Evolutionary conservation across 1,140 invertebrate species (phyloP).

Genomic region (Drosophila virilis): DNA sequence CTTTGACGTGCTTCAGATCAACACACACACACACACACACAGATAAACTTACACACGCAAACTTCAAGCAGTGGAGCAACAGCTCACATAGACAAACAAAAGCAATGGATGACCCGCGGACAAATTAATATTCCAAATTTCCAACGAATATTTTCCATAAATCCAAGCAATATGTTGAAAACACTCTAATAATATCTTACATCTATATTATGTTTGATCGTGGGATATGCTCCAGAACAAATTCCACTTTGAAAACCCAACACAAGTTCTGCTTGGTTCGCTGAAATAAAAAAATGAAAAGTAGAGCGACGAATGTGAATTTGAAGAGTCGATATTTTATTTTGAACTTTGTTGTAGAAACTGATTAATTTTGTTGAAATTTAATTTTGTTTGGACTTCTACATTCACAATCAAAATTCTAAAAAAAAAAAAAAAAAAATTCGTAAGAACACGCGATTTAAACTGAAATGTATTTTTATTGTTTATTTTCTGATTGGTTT

Average conservation of each 20-base stretch:
- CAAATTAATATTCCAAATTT: slow-evolving; percentile 60
- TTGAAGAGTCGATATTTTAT: slow-evolving; percentile 42
- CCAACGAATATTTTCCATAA: slow-evolving; percentile 35
- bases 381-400: slow-evolving; percentile 70
- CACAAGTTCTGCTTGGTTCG: slow-evolving; percentile 52
- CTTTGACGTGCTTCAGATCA: slow-evolving; percentile 38
- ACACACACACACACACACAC: slow-evolving; percentile 23
- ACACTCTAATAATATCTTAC: slow-evolving; percentile 12
- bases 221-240: slow-evolving; percentile 3
- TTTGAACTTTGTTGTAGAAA: slow-evolving; percentile 57
- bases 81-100: slow-evolving; percentile 22
- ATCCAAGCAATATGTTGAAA: slow-evolving; percentile 39
- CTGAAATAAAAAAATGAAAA: slow-evolving; percentile 1
- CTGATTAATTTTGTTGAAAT: slow-evolving; percentile 75
- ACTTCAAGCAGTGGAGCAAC: slow-evolving; percentile 1
- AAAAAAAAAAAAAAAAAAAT: neutral
- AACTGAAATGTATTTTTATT: slow-evolving; percentile 20
- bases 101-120: slow-evolving; percentile 49
- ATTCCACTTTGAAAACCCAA: slow-evolving; percentile 13
- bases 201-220: slow-evolving; percentile 2
- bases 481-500: slow-evolving; percentile 11
- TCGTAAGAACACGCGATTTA: slow-evolving; percentile 4
- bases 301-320: slow-evolving; percentile 47
- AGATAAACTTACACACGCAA: neutral
- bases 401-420: slow-evolving; percentile 29